Percentiles rank a stretch among this genome's conserved stretches.
phyloP scores from a whole-genome alignment of 2,113 vertebrate genomes.

The Cyprinodon variegatus region DNA sequence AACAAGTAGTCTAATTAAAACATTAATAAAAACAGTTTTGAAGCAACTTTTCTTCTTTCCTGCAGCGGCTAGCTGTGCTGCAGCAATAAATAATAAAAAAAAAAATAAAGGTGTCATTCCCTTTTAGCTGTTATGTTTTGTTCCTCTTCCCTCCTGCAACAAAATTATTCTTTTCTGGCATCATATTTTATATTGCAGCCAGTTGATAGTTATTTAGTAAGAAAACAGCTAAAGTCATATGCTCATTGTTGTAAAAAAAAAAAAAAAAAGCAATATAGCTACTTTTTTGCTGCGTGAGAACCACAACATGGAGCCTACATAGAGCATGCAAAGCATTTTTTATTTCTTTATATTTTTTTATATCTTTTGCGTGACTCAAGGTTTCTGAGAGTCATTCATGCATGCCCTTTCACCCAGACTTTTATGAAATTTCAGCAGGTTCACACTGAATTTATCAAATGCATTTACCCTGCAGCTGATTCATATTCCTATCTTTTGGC shows the following conservation, averaged over 20 bases:
- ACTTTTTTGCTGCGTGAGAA: too few relatives aligned
- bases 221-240: background rate
- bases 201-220: background rate
- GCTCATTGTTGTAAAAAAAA: background rate
- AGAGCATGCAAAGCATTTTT: background rate
- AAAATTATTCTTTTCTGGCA: background rate
- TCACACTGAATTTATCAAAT: constrained; percentile 18
- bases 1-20: background rate
- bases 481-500: background rate
- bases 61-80: background rate
- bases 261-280: background rate
- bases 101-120: background rate
- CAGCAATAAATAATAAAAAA: background rate
- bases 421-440: constrained; percentile 12
- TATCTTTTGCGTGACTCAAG: background rate
- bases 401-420: constrained; percentile 16
- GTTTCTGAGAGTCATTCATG: constrained; percentile 12
- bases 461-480: background rate
- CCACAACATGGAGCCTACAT: background rate
- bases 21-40: background rate
- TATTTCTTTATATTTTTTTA: background rate
- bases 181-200: background rate
- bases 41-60: background rate
- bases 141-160: background rate
- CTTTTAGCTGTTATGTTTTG: background rate